Base-by-base conservation (phyloP, 2,888 invertebrate genomes). In the Ernsta delagoae region DNA sequence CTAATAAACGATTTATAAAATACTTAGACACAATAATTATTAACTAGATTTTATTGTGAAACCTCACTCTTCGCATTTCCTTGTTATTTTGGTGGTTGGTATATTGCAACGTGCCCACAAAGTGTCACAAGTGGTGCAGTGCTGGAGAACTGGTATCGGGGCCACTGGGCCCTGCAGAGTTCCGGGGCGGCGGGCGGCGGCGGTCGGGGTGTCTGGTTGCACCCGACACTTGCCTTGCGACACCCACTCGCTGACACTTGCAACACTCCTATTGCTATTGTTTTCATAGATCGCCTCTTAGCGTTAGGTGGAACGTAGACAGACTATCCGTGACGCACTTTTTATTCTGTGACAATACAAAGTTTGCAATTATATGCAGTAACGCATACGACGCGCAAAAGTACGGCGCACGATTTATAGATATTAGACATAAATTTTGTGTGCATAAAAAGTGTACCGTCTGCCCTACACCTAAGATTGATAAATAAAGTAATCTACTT, bases 181-280 rank as follows among this genome's bases (percentile, higher is more conserved):
- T 65, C 65, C 65, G 65, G 59, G 65, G 62, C 62, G 48, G 67
- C 59, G 36, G 65, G 70, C 69, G 72, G 72, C 63, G 48, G 12
- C 41, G 43, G 43, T 11, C 11, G 11, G 11, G 72, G 53, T 50
- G 72, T 72, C 60, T 48, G 50, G 65, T 72, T 70, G 62, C 66
- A 39, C 41, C 48, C 66, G 63, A 50, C 5, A 39, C 36, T 39
- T 39, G 48, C 7, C 56, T 57, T 50, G 71, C 67, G 65, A 68
- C 72, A 68, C 41, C 31, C 53, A 56, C 56, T 50, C 36, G 36
- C 48, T 24, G 24, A 24, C 24, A 11, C 8, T 53, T 53, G 53
- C 53, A n/a, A 53, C 53, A 53, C 53, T 16, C 53, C 11, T 24
- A 34, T 34, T 56, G 9, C 56, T 34, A 31, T 43, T 45, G 36